Evolutionary conservation across 1,140 invertebrate genomes (phyloP).

Genomic region (Trialeurodes vaporariorum): DNA sequence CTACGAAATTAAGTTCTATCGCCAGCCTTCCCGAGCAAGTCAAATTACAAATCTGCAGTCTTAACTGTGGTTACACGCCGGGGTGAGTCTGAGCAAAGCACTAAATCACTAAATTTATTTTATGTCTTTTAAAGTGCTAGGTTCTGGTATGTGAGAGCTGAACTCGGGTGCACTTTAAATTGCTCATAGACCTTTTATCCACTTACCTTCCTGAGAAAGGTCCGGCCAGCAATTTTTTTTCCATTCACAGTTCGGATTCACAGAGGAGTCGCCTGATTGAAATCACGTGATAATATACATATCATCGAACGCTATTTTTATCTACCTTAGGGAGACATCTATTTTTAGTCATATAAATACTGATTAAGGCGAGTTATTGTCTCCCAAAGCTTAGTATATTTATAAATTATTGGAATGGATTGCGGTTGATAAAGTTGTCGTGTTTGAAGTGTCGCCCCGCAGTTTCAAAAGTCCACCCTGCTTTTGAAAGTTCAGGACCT

Average conservation of each 20-base stretch:
- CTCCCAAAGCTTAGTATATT: no score
- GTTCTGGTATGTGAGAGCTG: no score
- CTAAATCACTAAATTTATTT: background rate
- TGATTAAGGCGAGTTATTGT: no score
- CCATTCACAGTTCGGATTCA: background rate
- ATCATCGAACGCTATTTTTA: no score
- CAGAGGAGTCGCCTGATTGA: background rate
- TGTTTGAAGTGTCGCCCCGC: no score
- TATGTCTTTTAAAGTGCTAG: background rate
- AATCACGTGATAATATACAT: background rate
- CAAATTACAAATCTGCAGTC: background rate
- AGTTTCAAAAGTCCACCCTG: no score
- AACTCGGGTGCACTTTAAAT: no score
- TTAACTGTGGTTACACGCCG: background rate
- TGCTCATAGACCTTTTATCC: background rate
- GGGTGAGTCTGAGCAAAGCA: background rate
- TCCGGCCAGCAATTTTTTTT: no score
- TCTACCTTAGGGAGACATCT: background rate
- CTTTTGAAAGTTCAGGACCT: no score
- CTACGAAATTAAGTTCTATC: conserved; percentile 5
- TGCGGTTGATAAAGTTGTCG: no score
- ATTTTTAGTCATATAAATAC: no score
- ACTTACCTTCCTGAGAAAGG: background rate
- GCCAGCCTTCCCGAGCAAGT: conserved; percentile 6
- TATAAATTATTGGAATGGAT: no score